Evolutionary conservation across 2,888 invertebrate genomes (phyloP).

Genomic region (Lithodes maja): DNA sequence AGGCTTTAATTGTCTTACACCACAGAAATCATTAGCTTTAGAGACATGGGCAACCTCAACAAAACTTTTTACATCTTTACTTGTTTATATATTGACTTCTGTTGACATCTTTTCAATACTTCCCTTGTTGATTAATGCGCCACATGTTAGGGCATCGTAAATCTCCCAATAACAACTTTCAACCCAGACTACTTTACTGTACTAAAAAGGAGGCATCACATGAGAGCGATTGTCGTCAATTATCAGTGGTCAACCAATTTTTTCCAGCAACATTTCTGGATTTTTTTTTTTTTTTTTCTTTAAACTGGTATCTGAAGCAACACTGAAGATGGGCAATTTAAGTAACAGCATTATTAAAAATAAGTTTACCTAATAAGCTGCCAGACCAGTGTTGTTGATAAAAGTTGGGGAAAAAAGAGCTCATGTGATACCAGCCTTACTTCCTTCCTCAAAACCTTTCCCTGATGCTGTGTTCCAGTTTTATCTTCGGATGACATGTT

Average conservation of each 20-base stretch:
- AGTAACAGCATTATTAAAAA: no score
- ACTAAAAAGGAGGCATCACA: no score
- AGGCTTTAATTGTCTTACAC: slow-evolving; percentile 41
- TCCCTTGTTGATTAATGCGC: not conserved
- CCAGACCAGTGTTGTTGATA: no score
- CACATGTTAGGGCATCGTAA: not conserved
- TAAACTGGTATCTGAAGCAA: not conserved
- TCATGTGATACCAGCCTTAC: no score
- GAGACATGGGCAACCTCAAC: not conserved
- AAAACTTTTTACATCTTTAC: not conserved
- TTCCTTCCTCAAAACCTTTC: not conserved
- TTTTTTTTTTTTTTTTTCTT: not conserved
- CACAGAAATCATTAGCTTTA: slow-evolving; percentile 23
- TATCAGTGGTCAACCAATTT: not conserved
- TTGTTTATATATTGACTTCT: not conserved
- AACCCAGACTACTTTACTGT: no score
- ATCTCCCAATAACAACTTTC: not conserved
- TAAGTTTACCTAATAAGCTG: no score
- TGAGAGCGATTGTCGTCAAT: no score
- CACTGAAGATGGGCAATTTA: no score
- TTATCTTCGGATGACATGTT: not conserved
- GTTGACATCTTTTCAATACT: not conserved
- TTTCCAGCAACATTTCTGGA: not conserved
- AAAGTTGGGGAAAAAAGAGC: no score
- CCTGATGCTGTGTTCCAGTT: not conserved